phyloP scores from a whole-genome alignment of 2,888 invertebrate species.

The Gasteruption jaculator region DNA sequence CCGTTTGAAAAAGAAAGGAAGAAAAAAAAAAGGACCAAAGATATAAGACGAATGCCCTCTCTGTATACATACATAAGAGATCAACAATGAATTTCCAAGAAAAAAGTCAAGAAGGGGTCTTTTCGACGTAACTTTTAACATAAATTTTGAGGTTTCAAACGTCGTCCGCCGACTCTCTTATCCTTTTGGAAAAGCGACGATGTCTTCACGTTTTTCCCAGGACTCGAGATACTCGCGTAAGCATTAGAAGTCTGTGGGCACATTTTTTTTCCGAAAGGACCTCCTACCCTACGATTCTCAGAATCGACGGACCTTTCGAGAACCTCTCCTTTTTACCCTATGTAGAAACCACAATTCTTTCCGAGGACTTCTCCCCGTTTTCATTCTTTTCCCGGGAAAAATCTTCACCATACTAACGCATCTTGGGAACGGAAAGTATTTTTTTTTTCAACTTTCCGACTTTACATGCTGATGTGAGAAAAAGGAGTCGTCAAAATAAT shows the following conservation, averaged over 20 bases:
- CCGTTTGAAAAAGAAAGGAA: too few species aligned
- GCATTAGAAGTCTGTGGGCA: constrained; percentile 25
- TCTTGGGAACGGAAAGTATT: too few species aligned
- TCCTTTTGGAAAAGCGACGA: constrained; percentile 28
- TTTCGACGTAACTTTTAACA: constrained; percentile 39
- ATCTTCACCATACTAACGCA: too few species aligned
- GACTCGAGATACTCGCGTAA: constrained; percentile 26
- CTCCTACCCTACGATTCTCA: constrained; percentile 43
- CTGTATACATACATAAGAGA: constrained; percentile 42
- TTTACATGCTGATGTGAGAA: too few species aligned
- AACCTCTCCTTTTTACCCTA: constrained; percentile 12
- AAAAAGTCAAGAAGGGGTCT: too few species aligned
- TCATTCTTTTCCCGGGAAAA: too few species aligned
- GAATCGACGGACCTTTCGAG: constrained; percentile 33
- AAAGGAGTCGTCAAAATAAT: too few species aligned
- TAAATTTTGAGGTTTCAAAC: constrained; percentile 35
- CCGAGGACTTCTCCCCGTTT: too few species aligned
- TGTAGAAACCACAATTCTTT: too few species aligned
- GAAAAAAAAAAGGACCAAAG: too few species aligned
- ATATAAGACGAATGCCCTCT: constrained; percentile 30
- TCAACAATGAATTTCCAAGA: constrained; percentile 45
- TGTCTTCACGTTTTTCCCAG: constrained; percentile 30
- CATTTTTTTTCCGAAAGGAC: constrained; percentile 39
- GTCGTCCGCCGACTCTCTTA: constrained; percentile 15
- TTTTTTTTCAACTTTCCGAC: too few species aligned